Percentiles rank a stretch among this genome's conserved stretches.
Evolutionary conservation across 1,140 invertebrate species (phyloP).

Genomic region (Plodia interpunctella): DNA sequence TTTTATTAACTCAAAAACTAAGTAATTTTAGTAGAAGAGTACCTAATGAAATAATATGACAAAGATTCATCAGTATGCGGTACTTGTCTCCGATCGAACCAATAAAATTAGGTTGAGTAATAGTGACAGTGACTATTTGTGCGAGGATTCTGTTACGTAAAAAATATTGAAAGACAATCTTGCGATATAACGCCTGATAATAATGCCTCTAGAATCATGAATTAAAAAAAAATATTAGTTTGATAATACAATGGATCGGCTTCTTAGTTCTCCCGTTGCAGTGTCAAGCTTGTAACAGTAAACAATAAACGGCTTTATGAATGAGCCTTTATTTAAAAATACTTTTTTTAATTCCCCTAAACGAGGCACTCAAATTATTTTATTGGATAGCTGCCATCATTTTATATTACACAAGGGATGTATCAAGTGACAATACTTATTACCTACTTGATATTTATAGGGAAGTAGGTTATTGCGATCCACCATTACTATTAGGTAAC

Average conservation of each 20-base stretch:
- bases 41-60: not conserved
- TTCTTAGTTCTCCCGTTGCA: too few species aligned
- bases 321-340: too few species aligned
- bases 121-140: not conserved
- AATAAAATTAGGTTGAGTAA: not conserved
- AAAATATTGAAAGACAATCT: not conserved
- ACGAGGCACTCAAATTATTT: not conserved
- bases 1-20: not conserved
- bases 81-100: not conserved
- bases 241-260: too few species aligned
- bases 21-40: not conserved
- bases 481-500: not conserved
- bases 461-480: not conserved
- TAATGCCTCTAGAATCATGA: too few species aligned
- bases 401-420: constrained; percentile 5
- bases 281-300: too few species aligned
- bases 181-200: not conserved
- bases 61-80: not conserved
- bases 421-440: not conserved
- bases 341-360: not conserved
- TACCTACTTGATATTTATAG: not conserved
- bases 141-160: not conserved
- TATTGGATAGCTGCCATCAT: not conserved
- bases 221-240: too few species aligned
- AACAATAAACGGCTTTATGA: too few species aligned